Percentiles rank a stretch among this genome's conserved stretches.
These are phyloP conservation scores for Stichodactyla helianthus DNA, from an alignment of 64 coral and sea anemone species.

Conservation along the genomic window DNA sequence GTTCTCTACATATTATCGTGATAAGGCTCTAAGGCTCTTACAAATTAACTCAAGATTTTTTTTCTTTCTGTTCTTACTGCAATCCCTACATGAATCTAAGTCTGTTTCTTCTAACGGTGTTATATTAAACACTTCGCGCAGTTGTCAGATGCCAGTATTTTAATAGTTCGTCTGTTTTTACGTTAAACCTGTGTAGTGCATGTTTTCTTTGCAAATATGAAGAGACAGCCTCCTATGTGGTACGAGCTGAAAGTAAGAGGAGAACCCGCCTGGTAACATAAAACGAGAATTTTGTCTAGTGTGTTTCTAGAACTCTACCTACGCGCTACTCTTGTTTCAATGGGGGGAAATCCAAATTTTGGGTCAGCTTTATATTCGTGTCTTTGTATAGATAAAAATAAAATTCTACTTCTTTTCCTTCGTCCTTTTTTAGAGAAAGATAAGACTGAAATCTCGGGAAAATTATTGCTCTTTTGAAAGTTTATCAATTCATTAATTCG, in stretches of 20 bases:
- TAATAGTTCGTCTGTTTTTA: neutral
- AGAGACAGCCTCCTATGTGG: neutral
- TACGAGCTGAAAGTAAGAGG: neutral
- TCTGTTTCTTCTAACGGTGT: neutral
- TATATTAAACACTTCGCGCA: neutral
- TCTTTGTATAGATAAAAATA: neutral
- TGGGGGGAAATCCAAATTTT: slow-evolving; percentile 2
- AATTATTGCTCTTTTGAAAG: too few species aligned
- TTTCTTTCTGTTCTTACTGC: neutral
- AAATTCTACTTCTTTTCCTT: too few species aligned
- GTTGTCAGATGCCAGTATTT: slow-evolving; percentile 1
- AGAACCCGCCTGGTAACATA: neutral
- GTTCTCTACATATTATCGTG: neutral
- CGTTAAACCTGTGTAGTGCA: neutral
- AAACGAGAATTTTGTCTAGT: neutral
- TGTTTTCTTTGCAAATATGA: slow-evolving; percentile 6
- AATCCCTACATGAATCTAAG: neutral
- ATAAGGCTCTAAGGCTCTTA: neutral
- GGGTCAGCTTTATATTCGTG: neutral
- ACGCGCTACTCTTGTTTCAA: neutral
- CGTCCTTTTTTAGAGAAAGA: too few species aligned
- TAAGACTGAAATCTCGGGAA: too few species aligned
- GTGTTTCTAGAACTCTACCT: neutral
- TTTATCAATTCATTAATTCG: neutral
- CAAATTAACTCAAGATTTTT: neutral